phyloP scores from a whole-genome alignment of 2,797 vertebrate genomes.

The Discoglossus pictus region DNA sequence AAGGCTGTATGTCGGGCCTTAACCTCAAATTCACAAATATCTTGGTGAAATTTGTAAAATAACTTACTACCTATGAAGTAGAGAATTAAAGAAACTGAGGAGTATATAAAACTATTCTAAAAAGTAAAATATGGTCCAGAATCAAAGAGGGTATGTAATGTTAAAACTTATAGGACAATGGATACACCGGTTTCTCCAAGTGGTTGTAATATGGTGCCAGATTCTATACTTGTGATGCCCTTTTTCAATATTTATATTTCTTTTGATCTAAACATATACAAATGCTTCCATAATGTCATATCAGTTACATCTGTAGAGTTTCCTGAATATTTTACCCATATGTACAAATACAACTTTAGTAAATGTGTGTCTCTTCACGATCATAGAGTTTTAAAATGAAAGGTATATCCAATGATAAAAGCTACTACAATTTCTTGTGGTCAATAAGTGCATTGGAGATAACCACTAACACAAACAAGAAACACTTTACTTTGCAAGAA shows the following conservation, averaged over 20 bases:
- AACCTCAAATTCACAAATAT: too few species aligned
- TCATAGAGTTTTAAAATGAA: background rate
- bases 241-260: slow-evolving; percentile 7
- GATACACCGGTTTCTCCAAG: too few species aligned
- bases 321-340: slow-evolving; percentile 9
- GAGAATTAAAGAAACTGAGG: too few species aligned
- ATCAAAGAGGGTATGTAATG: too few species aligned
- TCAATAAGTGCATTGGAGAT: slow-evolving; percentile 45
- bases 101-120: too few species aligned
- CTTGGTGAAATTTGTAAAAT: too few species aligned
- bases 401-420: slow-evolving; percentile 7
- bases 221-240: slow-evolving; percentile 10
- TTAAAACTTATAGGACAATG: too few species aligned
- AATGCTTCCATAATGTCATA: slow-evolving; percentile 34
- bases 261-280: slow-evolving; percentile 16
- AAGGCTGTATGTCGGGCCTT: too few species aligned
- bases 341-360: background rate
- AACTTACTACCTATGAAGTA: too few species aligned
- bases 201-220: too few species aligned
- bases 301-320: slow-evolving; percentile 43
- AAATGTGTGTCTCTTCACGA: slow-evolving; percentile 22
- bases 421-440: slow-evolving; percentile 21
- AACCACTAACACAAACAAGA: slow-evolving; percentile 38
- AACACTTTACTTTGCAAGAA: slow-evolving; percentile 1
- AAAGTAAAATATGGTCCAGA: too few species aligned